These are phyloP conservation scores for Apostichopus californicus DNA, from an alignment of 35 echinoderm and acorn worm genomes.

Conservation along the genomic window DNA sequence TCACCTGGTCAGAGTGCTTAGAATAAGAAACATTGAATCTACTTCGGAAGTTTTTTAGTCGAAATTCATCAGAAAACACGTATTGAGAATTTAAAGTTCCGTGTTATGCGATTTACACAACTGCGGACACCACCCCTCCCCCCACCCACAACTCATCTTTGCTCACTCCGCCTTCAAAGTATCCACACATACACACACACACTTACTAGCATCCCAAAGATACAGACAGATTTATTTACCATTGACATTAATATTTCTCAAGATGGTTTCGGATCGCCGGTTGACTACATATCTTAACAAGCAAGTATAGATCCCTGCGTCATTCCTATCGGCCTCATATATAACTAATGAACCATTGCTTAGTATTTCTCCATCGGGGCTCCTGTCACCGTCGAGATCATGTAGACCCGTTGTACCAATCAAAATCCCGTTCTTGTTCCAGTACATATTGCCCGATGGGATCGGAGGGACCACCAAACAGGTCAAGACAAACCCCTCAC, in stretches of 20 bases:
- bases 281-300: slow-evolving; percentile 13
- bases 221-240: background rate
- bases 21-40: too few species aligned
- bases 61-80: too few species aligned
- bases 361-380: background rate
- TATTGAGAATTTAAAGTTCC: too few species aligned
- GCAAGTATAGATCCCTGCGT: slow-evolving; percentile 17
- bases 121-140: too few species aligned
- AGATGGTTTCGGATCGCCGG: background rate
- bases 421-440: slow-evolving; percentile 5
- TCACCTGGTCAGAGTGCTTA: too few species aligned
- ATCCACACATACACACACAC: too few species aligned
- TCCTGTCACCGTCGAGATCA: slow-evolving; percentile 20
- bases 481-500: background rate
- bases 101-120: too few species aligned
- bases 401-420: slow-evolving; percentile 18
- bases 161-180: too few species aligned
- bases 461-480: background rate
- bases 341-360: background rate
- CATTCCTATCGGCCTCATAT: background rate
- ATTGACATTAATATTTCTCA: slow-evolving; percentile 14
- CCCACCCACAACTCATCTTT: too few species aligned
- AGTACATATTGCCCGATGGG: background rate
- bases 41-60: too few species aligned
- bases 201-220: too few species aligned